These are phyloP conservation scores for Euclidia mi DNA, from an alignment of 2,888 invertebrate genomes.

Conservation along the genomic window DNA sequence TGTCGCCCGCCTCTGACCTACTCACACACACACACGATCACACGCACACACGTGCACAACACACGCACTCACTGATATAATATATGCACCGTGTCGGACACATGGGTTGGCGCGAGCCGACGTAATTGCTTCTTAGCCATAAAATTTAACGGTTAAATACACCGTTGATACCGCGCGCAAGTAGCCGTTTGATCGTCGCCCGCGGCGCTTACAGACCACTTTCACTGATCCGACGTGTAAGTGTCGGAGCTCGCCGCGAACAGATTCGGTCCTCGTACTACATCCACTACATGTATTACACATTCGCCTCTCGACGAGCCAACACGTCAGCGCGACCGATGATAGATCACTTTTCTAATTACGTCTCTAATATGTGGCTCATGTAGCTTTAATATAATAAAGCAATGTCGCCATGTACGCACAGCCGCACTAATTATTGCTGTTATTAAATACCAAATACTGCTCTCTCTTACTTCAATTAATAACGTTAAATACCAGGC, in stretches of 20 bases:
- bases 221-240: neutral
- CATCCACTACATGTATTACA: too few species aligned
- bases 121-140: conserved; percentile 1
- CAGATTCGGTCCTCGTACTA: too few species aligned
- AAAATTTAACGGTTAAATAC: conserved; percentile 2
- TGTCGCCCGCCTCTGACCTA: conserved; percentile 17
- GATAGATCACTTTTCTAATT: conserved; percentile 12
- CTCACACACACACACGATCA: neutral
- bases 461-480: too few species aligned
- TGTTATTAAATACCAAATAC: too few species aligned
- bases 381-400: too few species aligned
- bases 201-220: conserved; percentile 11
- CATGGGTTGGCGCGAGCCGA: neutral
- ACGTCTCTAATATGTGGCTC: conserved; percentile 3
- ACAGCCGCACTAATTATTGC: too few species aligned
- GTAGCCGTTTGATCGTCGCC: conserved; percentile 6
- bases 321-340: neutral
- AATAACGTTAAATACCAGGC: too few species aligned
- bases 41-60: conserved; percentile 1
- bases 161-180: conserved; percentile 9
- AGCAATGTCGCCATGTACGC: too few species aligned
- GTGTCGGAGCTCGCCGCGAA: conserved; percentile 2
- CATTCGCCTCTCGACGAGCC: too few species aligned
- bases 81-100: too few species aligned
- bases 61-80: too few species aligned